Evolutionary conservation across 2,888 invertebrate species (phyloP).

Genomic region (Hypomecis punctinalis): DNA sequence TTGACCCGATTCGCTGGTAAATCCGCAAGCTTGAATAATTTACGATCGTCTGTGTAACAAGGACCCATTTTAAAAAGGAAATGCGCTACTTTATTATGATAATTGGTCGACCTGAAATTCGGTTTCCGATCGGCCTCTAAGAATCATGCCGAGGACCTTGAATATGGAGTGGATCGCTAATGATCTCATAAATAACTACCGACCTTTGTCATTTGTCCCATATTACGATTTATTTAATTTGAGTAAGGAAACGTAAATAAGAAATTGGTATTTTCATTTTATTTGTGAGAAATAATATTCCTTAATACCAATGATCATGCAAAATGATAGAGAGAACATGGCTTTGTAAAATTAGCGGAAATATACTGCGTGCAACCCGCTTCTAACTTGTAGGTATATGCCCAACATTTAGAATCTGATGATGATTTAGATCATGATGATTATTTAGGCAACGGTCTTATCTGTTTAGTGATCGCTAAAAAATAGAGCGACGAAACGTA

Average conservation of each 20-base stretch:
- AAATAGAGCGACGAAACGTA: too few species aligned
- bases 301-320: neutral
- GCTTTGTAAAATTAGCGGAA: too few species aligned
- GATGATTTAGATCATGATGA: too few species aligned
- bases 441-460: too few species aligned
- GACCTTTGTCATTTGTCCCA: slow-evolving; percentile 32
- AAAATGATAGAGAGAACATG: neutral
- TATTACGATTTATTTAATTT: slow-evolving; percentile 27
- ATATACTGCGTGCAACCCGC: too few species aligned
- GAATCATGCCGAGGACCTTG: slow-evolving; percentile 58
- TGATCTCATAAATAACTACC: slow-evolving; percentile 60
- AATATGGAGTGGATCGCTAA: slow-evolving; percentile 57
- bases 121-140: slow-evolving; percentile 55
- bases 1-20: slow-evolving; percentile 34
- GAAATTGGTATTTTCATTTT: neutral
- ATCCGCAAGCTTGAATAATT: slow-evolving; percentile 50
- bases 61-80: slow-evolving; percentile 56
- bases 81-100: slow-evolving; percentile 62
- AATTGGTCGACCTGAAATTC: slow-evolving; percentile 57
- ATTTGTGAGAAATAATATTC: neutral
- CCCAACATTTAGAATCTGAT: too few species aligned
- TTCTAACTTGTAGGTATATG: too few species aligned
- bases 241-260: slow-evolving; percentile 13
- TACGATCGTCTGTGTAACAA: slow-evolving; percentile 53
- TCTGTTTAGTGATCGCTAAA: too few species aligned